Conservation (phyloP, 30 jellyfish, hydroid and myxozoan genomes). For the Rhopilema esculentum region DNA sequence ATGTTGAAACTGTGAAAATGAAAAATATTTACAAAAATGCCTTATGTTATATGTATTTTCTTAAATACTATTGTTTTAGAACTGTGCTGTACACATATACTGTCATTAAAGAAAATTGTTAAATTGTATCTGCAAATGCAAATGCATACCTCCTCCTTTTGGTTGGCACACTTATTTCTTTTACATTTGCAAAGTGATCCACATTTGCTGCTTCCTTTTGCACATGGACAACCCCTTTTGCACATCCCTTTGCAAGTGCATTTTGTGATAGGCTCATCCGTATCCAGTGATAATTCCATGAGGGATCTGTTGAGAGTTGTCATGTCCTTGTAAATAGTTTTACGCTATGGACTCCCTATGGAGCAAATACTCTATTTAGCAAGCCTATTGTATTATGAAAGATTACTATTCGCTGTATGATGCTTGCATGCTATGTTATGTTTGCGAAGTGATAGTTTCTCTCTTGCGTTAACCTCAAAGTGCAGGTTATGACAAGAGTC, state of each 20-base stretch:
- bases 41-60: background rate
- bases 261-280: conserved; percentile 7
- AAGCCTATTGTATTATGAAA: too few species aligned
- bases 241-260: conserved; percentile 14
- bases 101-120: background rate
- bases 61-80: background rate
- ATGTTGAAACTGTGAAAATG: background rate
- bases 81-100: background rate
- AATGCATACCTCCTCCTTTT: conserved; percentile 16
- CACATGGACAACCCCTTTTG: conserved; percentile 21
- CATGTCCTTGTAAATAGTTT: too few species aligned
- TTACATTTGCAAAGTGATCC: conserved; percentile 11
- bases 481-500: too few species aligned
- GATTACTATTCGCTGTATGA: too few species aligned
- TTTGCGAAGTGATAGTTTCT: too few species aligned
- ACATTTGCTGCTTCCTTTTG: conserved; percentile 12
- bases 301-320: conserved; percentile 11
- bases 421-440: too few species aligned
- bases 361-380: too few species aligned
- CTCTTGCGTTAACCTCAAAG: too few species aligned
- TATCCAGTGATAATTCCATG: conserved; percentile 12
- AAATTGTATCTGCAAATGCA: background rate
- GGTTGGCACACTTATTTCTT: conserved; percentile 13
- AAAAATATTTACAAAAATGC: background rate
- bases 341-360: too few species aligned